Evolutionary conservation across 1,140 invertebrate genomes (phyloP).

Genomic region (Ooceraea biroi): DNA sequence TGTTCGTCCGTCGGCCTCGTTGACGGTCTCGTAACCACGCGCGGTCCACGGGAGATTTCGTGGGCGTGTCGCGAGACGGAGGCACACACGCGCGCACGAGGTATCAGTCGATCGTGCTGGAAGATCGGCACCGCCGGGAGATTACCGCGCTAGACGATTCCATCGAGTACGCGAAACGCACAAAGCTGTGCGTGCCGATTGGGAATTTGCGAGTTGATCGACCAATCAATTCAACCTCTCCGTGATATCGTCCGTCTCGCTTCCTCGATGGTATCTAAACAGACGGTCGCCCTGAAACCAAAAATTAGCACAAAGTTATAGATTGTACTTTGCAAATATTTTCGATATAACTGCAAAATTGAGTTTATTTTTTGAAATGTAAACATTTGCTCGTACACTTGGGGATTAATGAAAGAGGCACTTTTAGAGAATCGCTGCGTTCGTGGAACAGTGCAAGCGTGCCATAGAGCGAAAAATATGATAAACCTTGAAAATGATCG

Average conservation of each 20-base stretch:
- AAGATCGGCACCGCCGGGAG: conserved; percentile 2
- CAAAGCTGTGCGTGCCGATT: background rate
- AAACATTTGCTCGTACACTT: no score
- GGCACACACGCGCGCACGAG: conserved; percentile 1
- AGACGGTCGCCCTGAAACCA: conserved; percentile 45
- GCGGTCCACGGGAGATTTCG: background rate
- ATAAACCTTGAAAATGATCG: background rate
- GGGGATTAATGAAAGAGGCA: conserved; percentile 8
- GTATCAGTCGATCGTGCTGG: conserved; percentile 33
- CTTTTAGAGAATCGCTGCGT: no score
- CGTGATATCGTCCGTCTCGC: background rate
- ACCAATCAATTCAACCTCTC: conserved; percentile 2
- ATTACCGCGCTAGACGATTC: conserved; percentile 10
- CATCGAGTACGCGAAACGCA: conserved; percentile 36
- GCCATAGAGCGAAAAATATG: background rate
- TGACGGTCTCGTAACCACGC: conserved; percentile 1
- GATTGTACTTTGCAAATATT: background rate
- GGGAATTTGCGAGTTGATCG: background rate
- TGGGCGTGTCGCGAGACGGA: conserved; percentile 22
- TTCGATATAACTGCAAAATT: background rate
- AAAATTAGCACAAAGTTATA: conserved; percentile 7
- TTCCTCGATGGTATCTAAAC: background rate
- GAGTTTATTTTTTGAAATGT: no score
- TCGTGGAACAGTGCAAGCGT: background rate
- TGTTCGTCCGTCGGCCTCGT: conserved; percentile 26